These are phyloP conservation scores for Syngnathus scovelli DNA, from an alignment of 2,113 vertebrate species.

Conservation along the genomic window DNA sequence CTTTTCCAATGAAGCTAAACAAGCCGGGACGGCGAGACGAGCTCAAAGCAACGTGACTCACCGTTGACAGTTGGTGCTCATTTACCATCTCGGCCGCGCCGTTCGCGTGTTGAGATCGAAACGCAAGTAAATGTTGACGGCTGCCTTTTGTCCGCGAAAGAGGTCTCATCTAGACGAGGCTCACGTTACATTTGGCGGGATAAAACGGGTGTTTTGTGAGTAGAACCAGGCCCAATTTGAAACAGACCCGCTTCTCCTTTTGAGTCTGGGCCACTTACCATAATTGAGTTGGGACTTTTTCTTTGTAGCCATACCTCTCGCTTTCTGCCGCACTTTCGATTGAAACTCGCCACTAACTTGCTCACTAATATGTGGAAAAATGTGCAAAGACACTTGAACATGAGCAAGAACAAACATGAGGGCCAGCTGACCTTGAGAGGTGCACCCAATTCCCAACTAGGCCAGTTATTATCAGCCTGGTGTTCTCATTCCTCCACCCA, in stretches of 20 bases:
- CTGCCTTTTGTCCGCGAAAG: constrained; percentile 36
- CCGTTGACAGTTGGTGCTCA: constrained; percentile 42
- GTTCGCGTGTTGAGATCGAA: constrained; percentile 33
- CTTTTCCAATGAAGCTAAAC: neutral
- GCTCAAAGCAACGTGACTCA: constrained; percentile 36
- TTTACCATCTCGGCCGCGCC: constrained; percentile 41
- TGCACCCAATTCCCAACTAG: constrained; percentile 42
- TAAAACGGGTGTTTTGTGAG: constrained; percentile 55
- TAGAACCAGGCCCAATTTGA: constrained; percentile 52
- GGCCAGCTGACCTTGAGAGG: constrained; percentile 39
- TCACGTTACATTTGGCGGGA: constrained; percentile 45
- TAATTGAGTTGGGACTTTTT: constrained; percentile 66
- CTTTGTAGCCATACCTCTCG: neutral
- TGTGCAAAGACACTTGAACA: constrained; percentile 19
- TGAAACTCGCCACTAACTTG: constrained; percentile 23
- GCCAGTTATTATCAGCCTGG: constrained; percentile 47
- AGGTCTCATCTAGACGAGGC: constrained; percentile 37
- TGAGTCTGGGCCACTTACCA: constrained; percentile 50
- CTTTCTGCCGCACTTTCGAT: constrained; percentile 30
- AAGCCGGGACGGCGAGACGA: neutral
- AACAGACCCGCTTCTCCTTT: constrained; percentile 50
- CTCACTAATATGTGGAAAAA: constrained; percentile 27
- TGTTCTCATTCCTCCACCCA: constrained; percentile 12
- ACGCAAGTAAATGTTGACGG: constrained; percentile 33
- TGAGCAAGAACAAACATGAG: constrained; percentile 31